Evolutionary conservation across 2,888 invertebrate genomes (phyloP), one percentile per base, ranked within the genome.

Genomic region (Boloria euphrosyne): DNA sequence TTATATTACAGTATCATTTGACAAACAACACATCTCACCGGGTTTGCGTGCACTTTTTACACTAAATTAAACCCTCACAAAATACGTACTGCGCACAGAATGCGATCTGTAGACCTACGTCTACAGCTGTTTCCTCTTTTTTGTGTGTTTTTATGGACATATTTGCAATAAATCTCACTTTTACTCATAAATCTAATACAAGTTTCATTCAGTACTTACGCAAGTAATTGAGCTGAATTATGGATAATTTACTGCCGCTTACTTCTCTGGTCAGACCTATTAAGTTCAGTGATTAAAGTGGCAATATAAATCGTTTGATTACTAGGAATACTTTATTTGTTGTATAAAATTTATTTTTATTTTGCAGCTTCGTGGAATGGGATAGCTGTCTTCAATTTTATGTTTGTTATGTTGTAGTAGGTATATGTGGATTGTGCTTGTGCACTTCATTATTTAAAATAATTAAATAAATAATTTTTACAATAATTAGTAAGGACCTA

Each of bases 41-140:
- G 73, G 76, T 74, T 82, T 68, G 81, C 81, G 80, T 81, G 82
- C 71, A 74, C 31, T 81, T 77, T 79, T 73, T 74, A 67, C 71
- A 73, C 80, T 81, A 81, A 80, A 83, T 81, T 76, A 72, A 79
- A 75, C 80, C 78, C 78, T 78, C 77, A 73, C 76, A 76, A 79
- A 78, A 75, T 76, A 73, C 70, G 31, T 38, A 38, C 62, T 53
- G n/a, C 61, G 50, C 38, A 57, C 63, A 63, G 52, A 65, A 60
- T 63, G 43, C n/a, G 16, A 61, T 57, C 17, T 59, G 31, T 46
- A 60, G 14, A 62, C 27, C 44, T 13, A 31, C 13, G 13, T 27
- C 38, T 47, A 27, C 62, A 66, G 65, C 62, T 67, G 62, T 53
- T 65, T 59, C 62, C 61, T 5, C 46, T 18, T 50, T 61, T 53